Evolutionary conservation across 2,888 invertebrate species (phyloP), one percentile per base, ranked within the genome.

Genomic region (Aproaerema taeniolella): DNA sequence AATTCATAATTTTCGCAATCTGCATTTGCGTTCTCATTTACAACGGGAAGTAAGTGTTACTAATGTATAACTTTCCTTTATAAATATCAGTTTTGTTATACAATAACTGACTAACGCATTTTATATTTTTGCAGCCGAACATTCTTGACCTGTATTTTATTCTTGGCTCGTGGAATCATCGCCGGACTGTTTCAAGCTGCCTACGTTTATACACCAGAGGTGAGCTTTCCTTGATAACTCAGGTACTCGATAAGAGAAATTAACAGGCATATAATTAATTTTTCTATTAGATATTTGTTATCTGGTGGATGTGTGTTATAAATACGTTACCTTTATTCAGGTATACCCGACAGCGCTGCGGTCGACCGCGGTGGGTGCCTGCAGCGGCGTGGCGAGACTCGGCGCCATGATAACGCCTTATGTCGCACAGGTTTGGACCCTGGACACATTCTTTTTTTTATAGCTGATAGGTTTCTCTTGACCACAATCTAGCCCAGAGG

Each of bases 331-430:
- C n/a, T n/a, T n/a, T n/a, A n/a, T 20, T 9, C 47, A 87, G 87
- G 95, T 96, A 2, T 97, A 97, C 68, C 97, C 97, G 0, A 96
- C 96, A 0, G 93, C 95, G 12, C 78, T 97, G 33, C 80, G 97
- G 40, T 93, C 97, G 1, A 91, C 96, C 3, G 97, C 97, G 0
- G 93, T 98, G n/a, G 97, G 97, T 4, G 93, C 95, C 0, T 96
- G 96, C 66, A 96, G 96, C 55, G 94, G 95, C 0, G 93, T 96
- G 86, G 97, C 97, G 0, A 82, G 98, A 30, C 88, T 97, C 7
- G 98, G 97, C 7, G 97, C 97, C 13, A 97, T 98, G 94, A 82
- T 95, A 10, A 97, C 97, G 0, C 97, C 97, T 0, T 97, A 97
- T 61, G 92, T 98, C 1, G 97, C 97, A 2, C 97, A 97, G 90